Conservation (phyloP, 1,140 invertebrate genomes). For the Drosophila tsacasi region DNA sequence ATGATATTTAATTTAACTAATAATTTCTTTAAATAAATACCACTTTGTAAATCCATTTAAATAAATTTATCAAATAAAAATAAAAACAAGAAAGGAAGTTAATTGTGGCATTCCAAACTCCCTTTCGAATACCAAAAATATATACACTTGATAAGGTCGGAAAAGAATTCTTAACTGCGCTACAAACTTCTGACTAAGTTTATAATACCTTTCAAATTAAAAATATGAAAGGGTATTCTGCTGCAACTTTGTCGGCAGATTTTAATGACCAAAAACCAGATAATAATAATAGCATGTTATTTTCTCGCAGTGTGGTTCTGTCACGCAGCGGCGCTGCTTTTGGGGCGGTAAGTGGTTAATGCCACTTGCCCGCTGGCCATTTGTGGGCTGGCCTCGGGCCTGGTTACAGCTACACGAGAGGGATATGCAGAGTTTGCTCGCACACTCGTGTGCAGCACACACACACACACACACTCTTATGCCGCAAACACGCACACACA, state of each 20-base stretch:
- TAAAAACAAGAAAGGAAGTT: too few species aligned
- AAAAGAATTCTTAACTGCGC: too few species aligned
- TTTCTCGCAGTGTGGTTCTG: slow-evolving; percentile 20
- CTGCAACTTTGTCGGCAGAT: too few species aligned
- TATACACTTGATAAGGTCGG: too few species aligned
- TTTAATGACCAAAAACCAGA: neutral
- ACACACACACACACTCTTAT: slow-evolving; percentile 6
- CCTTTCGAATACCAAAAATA: too few species aligned
- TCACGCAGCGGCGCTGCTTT: slow-evolving; percentile 36
- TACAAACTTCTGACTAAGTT: neutral
- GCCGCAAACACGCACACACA: slow-evolving; percentile 11
- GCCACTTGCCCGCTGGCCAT: slow-evolving; percentile 76
- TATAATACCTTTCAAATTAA: too few species aligned
- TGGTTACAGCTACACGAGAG: slow-evolving; percentile 38
- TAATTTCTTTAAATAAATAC: too few species aligned
- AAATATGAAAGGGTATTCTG: too few species aligned
- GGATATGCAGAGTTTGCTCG: slow-evolving; percentile 34
- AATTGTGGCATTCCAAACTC: too few species aligned
- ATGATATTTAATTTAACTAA: too few species aligned
- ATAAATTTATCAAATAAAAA: too few species aligned
- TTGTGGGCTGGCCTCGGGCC: slow-evolving; percentile 46
- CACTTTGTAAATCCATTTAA: too few species aligned
- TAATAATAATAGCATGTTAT: neutral
- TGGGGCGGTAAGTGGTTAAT: slow-evolving; percentile 78
- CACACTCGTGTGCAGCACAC: slow-evolving; percentile 5